These are phyloP conservation scores for Melanogrammus aeglefinus DNA, from an alignment of 2,797 vertebrate species.

Conservation along the genomic window DNA sequence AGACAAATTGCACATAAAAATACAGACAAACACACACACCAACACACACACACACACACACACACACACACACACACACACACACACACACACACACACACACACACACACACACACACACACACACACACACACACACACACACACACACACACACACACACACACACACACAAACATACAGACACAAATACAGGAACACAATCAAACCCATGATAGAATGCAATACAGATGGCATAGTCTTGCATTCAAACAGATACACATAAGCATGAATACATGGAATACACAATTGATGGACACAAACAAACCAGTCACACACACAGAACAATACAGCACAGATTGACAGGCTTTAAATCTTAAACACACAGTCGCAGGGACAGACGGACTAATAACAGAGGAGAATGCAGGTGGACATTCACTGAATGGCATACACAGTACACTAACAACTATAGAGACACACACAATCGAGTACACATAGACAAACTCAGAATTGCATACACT, in stretches of 20 bases:
- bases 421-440: constrained; percentile 15
- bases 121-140: not conserved
- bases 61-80: not conserved
- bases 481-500: not conserved
- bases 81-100: not conserved
- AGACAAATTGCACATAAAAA: constrained; percentile 12
- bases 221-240: not conserved
- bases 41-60: not conserved
- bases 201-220: not conserved
- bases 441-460: not conserved
- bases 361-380: not conserved
- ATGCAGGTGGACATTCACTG: not conserved
- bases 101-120: too few relatives aligned
- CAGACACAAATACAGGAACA: not conserved
- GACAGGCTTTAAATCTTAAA: not conserved
- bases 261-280: not conserved
- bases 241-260: not conserved
- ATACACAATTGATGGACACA: not conserved
- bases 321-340: not conserved
- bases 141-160: not conserved
- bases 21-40: not conserved
- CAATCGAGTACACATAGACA: constrained; percentile 20
- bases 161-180: too few relatives aligned
- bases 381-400: not conserved
- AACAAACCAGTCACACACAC: not conserved